phyloP scores from a whole-genome alignment of 2,113 vertebrate species.

The Neomonachus schauinslandi region DNA sequence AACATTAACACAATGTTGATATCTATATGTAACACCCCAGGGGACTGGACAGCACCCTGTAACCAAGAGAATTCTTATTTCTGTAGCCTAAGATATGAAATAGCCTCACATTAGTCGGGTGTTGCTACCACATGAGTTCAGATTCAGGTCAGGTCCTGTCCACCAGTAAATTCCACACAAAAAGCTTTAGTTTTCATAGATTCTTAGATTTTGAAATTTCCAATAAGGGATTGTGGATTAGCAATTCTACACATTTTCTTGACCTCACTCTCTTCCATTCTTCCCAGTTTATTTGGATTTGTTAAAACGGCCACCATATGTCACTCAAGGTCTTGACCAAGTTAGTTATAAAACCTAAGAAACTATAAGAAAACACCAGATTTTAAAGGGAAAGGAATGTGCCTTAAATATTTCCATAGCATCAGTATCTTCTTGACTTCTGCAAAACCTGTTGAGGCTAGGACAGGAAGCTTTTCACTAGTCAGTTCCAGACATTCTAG shows the following conservation, averaged over 20 bases:
- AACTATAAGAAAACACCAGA: neutral
- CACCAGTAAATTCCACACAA: neutral
- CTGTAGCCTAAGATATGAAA: neutral
- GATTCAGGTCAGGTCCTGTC: neutral
- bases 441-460: neutral
- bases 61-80: neutral
- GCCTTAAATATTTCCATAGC: neutral
- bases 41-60: neutral
- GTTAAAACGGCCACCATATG: neutral
- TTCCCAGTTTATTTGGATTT: slow-evolving; percentile 11
- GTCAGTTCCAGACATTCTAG: neutral
- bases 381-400: neutral
- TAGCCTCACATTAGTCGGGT: neutral
- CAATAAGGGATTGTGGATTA: neutral
- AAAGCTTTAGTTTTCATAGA: neutral
- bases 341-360: neutral
- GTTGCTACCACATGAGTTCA: neutral
- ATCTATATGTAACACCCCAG: neutral
- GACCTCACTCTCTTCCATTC: neutral
- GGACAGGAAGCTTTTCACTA: neutral
- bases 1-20: neutral
- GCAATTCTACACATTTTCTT: neutral
- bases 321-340: slow-evolving; percentile 2
- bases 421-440: neutral
- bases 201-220: neutral